Percentiles rank a stretch among this genome's conserved stretches.
Evolutionary conservation across 2,888 invertebrate genomes (phyloP).

Genomic region (Dolomedes plantarius): DNA sequence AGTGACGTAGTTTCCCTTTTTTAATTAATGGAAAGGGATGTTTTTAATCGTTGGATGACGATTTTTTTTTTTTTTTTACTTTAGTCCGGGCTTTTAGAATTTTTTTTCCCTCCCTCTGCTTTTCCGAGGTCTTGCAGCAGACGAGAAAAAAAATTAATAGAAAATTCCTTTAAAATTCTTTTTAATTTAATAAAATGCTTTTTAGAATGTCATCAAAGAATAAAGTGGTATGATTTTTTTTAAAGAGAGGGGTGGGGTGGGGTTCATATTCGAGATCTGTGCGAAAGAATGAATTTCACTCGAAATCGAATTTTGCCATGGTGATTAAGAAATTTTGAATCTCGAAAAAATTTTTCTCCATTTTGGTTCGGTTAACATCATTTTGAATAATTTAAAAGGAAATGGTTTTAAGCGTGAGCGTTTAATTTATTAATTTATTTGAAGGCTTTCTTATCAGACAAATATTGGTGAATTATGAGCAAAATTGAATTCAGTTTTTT

Average conservation of each 20-base stretch:
- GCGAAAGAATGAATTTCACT: background rate
- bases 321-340: background rate
- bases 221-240: slow-evolving; percentile 5
- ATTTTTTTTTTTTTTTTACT: slow-evolving; percentile 26
- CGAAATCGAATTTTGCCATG: background rate
- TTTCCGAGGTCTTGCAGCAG: background rate
- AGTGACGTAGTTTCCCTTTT: slow-evolving; percentile 56
- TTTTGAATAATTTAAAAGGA: slow-evolving; percentile 9
- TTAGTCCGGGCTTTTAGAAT: background rate
- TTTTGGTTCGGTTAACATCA: background rate
- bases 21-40: slow-evolving; percentile 69
- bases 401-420: background rate
- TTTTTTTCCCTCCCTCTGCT: background rate
- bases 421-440: slow-evolving; percentile 6
- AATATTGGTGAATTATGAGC: background rate
- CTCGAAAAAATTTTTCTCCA: background rate
- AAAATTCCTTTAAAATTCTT: slow-evolving; percentile 44
- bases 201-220: slow-evolving; percentile 37
- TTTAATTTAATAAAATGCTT: slow-evolving; percentile 68
- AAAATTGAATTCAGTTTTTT: background rate
- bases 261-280: background rate
- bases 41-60: slow-evolving; percentile 66
- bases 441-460: background rate
- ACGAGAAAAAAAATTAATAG: slow-evolving; percentile 25
- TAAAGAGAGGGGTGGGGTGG: too few relatives aligned